phyloP scores from a whole-genome alignment of 2,888 invertebrate species.

The Cantharis nigra region DNA sequence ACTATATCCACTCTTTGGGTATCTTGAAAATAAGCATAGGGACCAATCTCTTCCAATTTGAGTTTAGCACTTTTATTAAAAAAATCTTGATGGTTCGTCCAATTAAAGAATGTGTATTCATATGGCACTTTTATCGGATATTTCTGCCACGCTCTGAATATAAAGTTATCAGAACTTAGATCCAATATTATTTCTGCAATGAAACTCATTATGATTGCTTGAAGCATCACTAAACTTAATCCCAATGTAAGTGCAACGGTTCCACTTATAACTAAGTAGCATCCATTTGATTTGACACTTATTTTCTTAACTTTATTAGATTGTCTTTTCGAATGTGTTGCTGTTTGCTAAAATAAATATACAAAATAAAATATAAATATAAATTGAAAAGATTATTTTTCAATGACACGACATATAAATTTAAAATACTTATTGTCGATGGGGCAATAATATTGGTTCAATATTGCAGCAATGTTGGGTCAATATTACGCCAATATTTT shows the following conservation, averaged over 20 bases:
- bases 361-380: no score
- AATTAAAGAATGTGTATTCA: conserved; percentile 65
- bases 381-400: no score
- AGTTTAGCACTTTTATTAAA: conserved; percentile 61
- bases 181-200: not conserved
- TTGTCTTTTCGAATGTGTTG: not conserved
- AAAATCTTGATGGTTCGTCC: conserved; percentile 75
- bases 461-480: no score
- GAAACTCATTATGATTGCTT: not conserved
- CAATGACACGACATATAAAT: no score
- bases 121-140: not conserved
- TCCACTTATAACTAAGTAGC: not conserved
- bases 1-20: conserved; percentile 72
- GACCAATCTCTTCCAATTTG: conserved; percentile 63
- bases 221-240: not conserved
- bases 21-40: conserved; percentile 64
- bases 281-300: not conserved
- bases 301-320: not conserved
- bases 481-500: no score
- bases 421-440: no score
- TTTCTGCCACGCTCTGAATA: not conserved
- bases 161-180: not conserved
- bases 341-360: not conserved
- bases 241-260: not conserved
- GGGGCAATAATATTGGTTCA: no score